Evolutionary conservation across 2,113 vertebrate genomes (phyloP), one percentile per base, ranked within the genome.

Genomic region (Neolamprologus tretocephalus): DNA sequence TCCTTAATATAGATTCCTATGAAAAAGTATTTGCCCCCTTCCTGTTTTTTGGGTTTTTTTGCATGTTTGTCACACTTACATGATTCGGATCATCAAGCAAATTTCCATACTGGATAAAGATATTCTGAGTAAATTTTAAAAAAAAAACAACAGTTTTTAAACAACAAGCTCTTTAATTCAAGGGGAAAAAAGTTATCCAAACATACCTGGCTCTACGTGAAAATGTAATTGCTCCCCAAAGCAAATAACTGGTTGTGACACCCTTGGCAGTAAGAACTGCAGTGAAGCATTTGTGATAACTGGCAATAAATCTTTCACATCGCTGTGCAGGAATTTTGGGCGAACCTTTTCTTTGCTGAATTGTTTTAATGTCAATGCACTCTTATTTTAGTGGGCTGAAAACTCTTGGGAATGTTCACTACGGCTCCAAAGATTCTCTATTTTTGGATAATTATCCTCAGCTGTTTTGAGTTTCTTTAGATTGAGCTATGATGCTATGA

Each of bases 161-260:
- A 71, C 0, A 5, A 42, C n/a, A 40, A 71, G 8, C n/a, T 42
- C n/a, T 23, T 71, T 9, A 42, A 71, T 71, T 71, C 37, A 40
- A 21, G 66, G n/a, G 31, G 3, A 0, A 3, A 16, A 71, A 73
- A 4, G 66, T 23, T 45, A 73, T 45, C 66, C 21, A 73, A 42
- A 73, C 66, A 0, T 17, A 16, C 66, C 37, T 73, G 66, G 1
- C 37, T 42, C 66, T 73, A 45, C 2, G 3, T 45, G 63, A 73
- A 73, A 73, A 73, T 26, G 21, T 16, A 45, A 73, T 26, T 73
- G 4, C 37, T 40, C 66, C 37, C 35, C 14, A 73, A 73, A 26
- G 13, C 66, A 26, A 73, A 73, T 73, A 73, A 73, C 66, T 73
- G 66, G 21, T 73, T 73, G 66, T 10, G 37, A 23, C 37, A 45